Percentiles rank a stretch among this genome's conserved stretches.
These are phyloP conservation scores for Danio tinwini DNA, from an alignment of 2,797 vertebrate species.

Conservation along the genomic window DNA sequence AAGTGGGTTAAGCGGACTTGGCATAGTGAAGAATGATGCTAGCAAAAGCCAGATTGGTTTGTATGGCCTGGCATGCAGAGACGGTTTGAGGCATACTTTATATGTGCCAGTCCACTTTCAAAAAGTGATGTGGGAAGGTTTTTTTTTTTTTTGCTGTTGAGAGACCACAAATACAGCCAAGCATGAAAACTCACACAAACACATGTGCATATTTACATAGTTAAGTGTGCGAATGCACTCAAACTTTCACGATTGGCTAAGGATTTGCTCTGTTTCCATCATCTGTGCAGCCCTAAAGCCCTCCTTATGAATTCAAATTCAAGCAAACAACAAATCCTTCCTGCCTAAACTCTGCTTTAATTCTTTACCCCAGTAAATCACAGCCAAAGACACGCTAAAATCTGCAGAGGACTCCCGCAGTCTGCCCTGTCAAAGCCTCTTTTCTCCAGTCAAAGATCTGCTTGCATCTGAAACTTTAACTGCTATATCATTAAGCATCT, in stretches of 20 bases:
- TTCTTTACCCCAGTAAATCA: slow-evolving; percentile 45
- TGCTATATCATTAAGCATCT: slow-evolving; percentile 35
- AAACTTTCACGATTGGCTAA: slow-evolving; percentile 54
- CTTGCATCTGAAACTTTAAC: slow-evolving; percentile 35
- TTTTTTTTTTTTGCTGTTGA: slow-evolving; percentile 21
- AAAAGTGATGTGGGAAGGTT: slow-evolving; percentile 42
- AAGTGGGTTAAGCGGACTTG: slow-evolving; percentile 43
- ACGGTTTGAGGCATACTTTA: slow-evolving; percentile 53
- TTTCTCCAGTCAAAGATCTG: slow-evolving; percentile 15
- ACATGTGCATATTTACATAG: slow-evolving; percentile 4
- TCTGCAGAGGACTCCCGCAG: slow-evolving; percentile 1
- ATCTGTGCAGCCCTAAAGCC: slow-evolving; percentile 51
- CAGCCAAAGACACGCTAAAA: slow-evolving; percentile 12
- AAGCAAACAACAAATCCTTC: slow-evolving; percentile 48
- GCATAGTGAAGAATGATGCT: slow-evolving; percentile 7
- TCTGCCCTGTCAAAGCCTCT: slow-evolving; percentile 27
- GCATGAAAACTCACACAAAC: slow-evolving; percentile 49
- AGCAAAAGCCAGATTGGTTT: slow-evolving; percentile 40
- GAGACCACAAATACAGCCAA: slow-evolving; percentile 42
- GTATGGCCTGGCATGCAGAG: slow-evolving; percentile 44
- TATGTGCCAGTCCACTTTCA: slow-evolving; percentile 43
- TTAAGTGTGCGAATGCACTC: slow-evolving; percentile 52
- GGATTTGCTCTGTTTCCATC: slow-evolving; percentile 39
- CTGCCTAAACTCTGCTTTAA: slow-evolving; percentile 31
- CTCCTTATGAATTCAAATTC: slow-evolving; percentile 40